Evolutionary conservation across 1,140 invertebrate species (phyloP), one percentile per base, ranked within the genome.

Genomic region (Drosophila subobscura): DNA sequence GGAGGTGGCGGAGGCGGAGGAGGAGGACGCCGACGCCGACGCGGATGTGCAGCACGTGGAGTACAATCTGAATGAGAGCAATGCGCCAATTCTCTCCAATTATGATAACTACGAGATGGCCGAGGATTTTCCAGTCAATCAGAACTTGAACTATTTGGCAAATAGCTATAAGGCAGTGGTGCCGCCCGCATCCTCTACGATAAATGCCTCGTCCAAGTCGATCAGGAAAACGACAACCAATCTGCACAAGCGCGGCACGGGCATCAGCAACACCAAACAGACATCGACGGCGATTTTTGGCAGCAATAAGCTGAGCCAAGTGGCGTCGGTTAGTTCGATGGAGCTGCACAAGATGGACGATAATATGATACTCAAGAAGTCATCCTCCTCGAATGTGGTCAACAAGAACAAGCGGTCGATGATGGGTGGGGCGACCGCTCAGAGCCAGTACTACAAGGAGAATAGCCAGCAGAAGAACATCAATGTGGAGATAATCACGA

Each of bases 101-200:
- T 91, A 91, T 57, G 89, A 91, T 56, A 85, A 90, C 45, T 83
- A 75, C 58, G 90, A 91, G 45, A 79, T 89, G 79, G 77, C 78
- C 41, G 91, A 91, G 60, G 91, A 92, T 54, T 92, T 92, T 56
- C 89, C 91, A n/a, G 91, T 92, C 22, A 91, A 91, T 54, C 88
- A 83, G 50, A 91, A 91, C 53, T 37, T 70, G 8, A 86, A 85
- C 41, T 63, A 74, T 52, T 60, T 73, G 45, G 49, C 58, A 22
- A 83, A 25, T 37, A 77, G 29, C 10, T 78, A 88, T 25, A 88
- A 81, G 45, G 40, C 41, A 16, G 45, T 37, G 10, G 45, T 37
- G 10, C 33, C 45, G 1, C 65, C 84, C 20, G 44, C 70, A 14
- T 37, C 80, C 58, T 71, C 89, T 50, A 76, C 89, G 41, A 88